phyloP scores from a whole-genome alignment of 2,888 invertebrate genomes.

The Xylocampa areola region DNA sequence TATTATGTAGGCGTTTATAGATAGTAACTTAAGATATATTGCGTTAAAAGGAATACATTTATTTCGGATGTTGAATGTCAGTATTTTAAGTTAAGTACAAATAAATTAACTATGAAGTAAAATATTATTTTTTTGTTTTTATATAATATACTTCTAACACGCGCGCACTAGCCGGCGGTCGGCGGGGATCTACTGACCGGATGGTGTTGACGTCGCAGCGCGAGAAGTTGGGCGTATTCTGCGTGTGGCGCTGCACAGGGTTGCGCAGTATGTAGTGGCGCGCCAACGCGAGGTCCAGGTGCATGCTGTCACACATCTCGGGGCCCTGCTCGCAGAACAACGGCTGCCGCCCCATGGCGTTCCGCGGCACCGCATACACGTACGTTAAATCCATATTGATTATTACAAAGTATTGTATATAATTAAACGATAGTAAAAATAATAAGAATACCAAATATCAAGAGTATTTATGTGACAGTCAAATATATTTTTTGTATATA shows the following conservation, averaged over 20 bases:
- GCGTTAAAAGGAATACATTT: no score
- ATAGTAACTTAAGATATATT: no score
- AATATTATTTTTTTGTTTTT: no score
- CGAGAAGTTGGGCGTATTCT: slow-evolving; percentile 79
- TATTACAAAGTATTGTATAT: background rate
- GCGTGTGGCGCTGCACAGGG: slow-evolving; percentile 85
- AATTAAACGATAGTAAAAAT: background rate
- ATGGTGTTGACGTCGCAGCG: slow-evolving; percentile 89
- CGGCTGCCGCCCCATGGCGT: slow-evolving; percentile 84
- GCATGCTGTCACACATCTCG: slow-evolving; percentile 74
- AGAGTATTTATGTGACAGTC: background rate
- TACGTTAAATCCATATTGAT: slow-evolving; percentile 71
- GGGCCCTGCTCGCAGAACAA: slow-evolving; percentile 82
- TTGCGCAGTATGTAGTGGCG: slow-evolving; percentile 84
- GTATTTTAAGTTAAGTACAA: no score
- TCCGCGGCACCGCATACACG: slow-evolving; percentile 81
- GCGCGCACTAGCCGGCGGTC: background rate
- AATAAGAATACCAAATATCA: background rate
- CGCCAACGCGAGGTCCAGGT: slow-evolving; percentile 61
- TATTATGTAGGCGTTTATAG: no score
- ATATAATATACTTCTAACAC: no score
- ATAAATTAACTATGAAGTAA: no score
- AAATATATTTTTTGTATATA: no score
- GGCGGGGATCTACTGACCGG: slow-evolving; percentile 59
- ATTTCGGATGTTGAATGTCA: no score